Percentiles rank a stretch among this genome's conserved stretches.
phyloP scores from a whole-genome alignment of 2,113 vertebrate species.

The Silurus meridionalis region DNA sequence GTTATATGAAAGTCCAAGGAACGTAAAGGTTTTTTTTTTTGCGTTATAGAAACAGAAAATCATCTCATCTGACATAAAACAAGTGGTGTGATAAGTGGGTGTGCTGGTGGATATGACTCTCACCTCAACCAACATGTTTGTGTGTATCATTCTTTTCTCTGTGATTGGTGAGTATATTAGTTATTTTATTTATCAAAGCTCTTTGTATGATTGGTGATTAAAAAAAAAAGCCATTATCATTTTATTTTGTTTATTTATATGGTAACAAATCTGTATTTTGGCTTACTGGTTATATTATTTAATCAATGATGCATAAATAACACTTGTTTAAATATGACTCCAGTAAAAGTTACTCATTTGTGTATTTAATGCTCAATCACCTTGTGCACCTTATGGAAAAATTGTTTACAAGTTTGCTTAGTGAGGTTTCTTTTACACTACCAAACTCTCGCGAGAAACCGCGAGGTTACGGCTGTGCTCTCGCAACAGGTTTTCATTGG shows the following conservation, averaged over 20 bases:
- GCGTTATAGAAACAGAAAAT: not conserved
- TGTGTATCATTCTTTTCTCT: not conserved
- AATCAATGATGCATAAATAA: too few species aligned
- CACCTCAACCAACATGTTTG: conserved; percentile 19
- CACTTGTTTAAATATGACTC: too few species aligned
- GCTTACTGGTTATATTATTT: not conserved
- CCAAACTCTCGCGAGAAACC: too few species aligned
- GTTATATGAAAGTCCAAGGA: not conserved
- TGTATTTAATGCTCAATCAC: too few species aligned
- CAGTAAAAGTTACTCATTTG: too few species aligned
- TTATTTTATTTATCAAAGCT: not conserved
- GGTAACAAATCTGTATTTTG: not conserved
- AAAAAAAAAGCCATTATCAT: too few species aligned
- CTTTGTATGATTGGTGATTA: not conserved
- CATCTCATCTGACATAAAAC: not conserved
- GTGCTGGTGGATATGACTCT: not conserved
- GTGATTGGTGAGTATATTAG: conserved; percentile 40
- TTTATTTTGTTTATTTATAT: not conserved
- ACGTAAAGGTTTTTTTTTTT: not conserved
- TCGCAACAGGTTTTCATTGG: too few species aligned
- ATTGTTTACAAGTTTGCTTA: too few species aligned
- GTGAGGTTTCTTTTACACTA: too few species aligned
- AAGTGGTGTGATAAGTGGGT: not conserved
- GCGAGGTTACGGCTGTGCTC: too few species aligned
- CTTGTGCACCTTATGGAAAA: too few species aligned